Percentiles rank a stretch among this genome's conserved stretches.
Evolutionary conservation across 1,140 invertebrate species (phyloP).

Genomic region (Agrypnia vestita): DNA sequence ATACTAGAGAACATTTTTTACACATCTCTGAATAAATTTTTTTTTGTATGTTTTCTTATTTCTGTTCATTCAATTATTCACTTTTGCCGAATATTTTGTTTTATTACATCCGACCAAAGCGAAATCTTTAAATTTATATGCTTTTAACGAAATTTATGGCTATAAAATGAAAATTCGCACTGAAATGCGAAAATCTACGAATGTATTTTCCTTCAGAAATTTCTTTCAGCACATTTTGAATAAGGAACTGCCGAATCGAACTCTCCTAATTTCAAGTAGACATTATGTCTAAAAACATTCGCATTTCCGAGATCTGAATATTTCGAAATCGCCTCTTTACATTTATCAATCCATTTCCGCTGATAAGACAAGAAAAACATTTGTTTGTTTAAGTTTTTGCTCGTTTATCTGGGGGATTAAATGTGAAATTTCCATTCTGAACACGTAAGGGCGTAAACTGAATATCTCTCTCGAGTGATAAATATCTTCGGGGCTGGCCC

Average conservation of each 20-base stretch:
- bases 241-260: too few relatives aligned
- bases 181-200: too few relatives aligned
- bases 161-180: too few relatives aligned
- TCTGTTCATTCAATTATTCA: not conserved
- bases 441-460: conserved; percentile 57
- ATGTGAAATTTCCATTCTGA: conserved; percentile 46
- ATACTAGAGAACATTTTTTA: too few relatives aligned
- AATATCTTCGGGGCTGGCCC: conserved; percentile 42
- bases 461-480: conserved; percentile 56
- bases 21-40: not conserved
- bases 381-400: conserved; percentile 44
- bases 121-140: too few relatives aligned
- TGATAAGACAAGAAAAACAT: conserved; percentile 39
- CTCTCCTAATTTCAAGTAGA: too few relatives aligned
- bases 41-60: not conserved
- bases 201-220: too few relatives aligned
- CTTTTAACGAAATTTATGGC: too few relatives aligned
- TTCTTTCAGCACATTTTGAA: too few relatives aligned
- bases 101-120: too few relatives aligned
- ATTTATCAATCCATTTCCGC: conserved; percentile 36
- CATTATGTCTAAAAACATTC: too few relatives aligned
- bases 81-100: not conserved
- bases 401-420: conserved; percentile 39
- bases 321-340: not conserved
- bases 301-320: too few relatives aligned